phyloP scores from a whole-genome alignment of 1,140 invertebrate genomes.

The Pteromalus puparum region DNA sequence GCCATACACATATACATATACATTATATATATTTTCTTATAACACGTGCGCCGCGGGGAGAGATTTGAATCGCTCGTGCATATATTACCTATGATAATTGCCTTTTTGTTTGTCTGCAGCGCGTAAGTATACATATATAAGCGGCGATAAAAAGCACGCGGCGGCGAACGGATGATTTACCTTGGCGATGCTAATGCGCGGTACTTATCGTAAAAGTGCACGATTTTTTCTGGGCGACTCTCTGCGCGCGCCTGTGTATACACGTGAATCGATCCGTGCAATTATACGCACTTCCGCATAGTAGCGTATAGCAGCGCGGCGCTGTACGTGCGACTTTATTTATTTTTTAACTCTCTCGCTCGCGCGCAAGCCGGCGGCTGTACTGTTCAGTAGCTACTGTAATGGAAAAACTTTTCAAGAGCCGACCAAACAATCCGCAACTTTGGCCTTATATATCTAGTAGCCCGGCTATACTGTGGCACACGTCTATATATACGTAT shows the following conservation, averaged over 20 bases:
- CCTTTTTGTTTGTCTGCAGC: not conserved
- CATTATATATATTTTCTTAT: not conserved
- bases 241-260: too few species aligned
- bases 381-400: not conserved
- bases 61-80: not conserved
- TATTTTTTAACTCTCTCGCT: not conserved
- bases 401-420: conserved; percentile 1
- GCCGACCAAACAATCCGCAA: not conserved
- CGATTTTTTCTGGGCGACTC: too few species aligned
- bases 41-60: not conserved
- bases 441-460: not conserved
- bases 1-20: not conserved
- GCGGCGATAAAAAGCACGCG: too few species aligned
- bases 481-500: not conserved
- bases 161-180: too few species aligned
- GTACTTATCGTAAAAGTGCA: too few species aligned
- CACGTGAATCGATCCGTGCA: not conserved
- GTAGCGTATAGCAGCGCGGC: too few species aligned
- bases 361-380: too few species aligned
- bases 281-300: not conserved
- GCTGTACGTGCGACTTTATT: not conserved
- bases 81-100: not conserved
- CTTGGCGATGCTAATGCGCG: too few species aligned
- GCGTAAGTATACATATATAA: not conserved
- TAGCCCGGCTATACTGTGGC: not conserved